These are phyloP conservation scores for Stegodyphus mimosarum DNA, from an alignment of 1,140 invertebrate genomes.

Conservation along the genomic window DNA sequence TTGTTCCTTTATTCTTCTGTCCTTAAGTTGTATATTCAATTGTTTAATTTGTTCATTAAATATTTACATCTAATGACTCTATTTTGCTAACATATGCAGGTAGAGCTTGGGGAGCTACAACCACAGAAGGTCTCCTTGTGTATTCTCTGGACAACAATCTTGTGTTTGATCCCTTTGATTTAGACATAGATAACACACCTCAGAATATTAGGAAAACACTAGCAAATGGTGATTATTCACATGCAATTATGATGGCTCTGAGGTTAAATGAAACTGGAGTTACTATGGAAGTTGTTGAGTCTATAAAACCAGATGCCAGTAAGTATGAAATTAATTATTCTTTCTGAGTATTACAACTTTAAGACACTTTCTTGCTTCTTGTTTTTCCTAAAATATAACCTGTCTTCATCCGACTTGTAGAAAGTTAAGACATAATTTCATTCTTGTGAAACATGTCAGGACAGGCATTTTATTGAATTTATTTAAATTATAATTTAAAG, in stretches of 20 bases:
- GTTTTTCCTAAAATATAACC: neutral
- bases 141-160: slow-evolving; percentile 85
- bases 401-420: neutral
- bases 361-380: neutral
- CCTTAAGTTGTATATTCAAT: too few relatives aligned
- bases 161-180: slow-evolving; percentile 86
- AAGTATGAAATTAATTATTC: slow-evolving; percentile 13
- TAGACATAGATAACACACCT: slow-evolving; percentile 82
- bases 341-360: neutral
- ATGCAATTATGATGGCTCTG: slow-evolving; percentile 85
- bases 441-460: neutral
- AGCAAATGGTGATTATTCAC: slow-evolving; percentile 74
- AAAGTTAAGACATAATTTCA: neutral
- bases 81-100: slow-evolving; percentile 69
- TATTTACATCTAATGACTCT: too few relatives aligned
- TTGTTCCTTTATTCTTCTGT: too few relatives aligned
- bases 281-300: slow-evolving; percentile 86
- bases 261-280: slow-evolving; percentile 85
- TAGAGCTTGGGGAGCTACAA: slow-evolving; percentile 88
- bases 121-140: slow-evolving; percentile 92
- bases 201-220: slow-evolving; percentile 76
- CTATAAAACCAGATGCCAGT: slow-evolving; percentile 68
- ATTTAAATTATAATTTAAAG: too few relatives aligned
- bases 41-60: too few relatives aligned
- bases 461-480: too few relatives aligned